A percentile compares a stretch with the other conserved stretches of the same genome.
Conservation (phyloP, 2,113 vertebrate species). For the Nanorana parkeri region DNA sequence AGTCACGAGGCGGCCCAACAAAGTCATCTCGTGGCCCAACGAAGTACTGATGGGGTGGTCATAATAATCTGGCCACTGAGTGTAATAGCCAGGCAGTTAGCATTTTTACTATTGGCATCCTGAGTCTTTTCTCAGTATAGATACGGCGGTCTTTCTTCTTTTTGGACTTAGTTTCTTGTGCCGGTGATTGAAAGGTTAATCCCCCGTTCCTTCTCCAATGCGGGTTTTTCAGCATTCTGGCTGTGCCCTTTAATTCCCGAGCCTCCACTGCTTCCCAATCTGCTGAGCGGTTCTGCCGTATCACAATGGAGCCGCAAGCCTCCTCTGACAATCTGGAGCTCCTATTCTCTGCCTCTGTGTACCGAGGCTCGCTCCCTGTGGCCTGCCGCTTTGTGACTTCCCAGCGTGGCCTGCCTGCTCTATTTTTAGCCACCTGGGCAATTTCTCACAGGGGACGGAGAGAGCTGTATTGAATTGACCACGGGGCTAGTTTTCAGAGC, state of each 20-base stretch:
- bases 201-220: neutral
- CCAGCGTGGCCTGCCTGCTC: slow-evolving; percentile 1
- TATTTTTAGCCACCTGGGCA: slow-evolving; percentile 40
- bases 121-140: too few species aligned
- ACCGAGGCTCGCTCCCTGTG: slow-evolving; percentile 11
- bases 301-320: slow-evolving; percentile 42
- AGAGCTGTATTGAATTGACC: slow-evolving; percentile 30
- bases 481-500: slow-evolving; percentile 11
- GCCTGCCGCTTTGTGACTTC: slow-evolving; percentile 40
- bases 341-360: slow-evolving; percentile 19
- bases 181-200: slow-evolving; percentile 18
- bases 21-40: too few species aligned
- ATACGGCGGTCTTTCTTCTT: too few species aligned
- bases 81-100: too few species aligned
- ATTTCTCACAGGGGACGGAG: slow-evolving; percentile 15
- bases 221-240: neutral
- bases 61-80: too few species aligned
- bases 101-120: too few species aligned
- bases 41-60: too few species aligned
- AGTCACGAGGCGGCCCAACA: too few species aligned
- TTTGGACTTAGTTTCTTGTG: too few species aligned
- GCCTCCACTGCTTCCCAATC: slow-evolving; percentile 45
- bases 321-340: neutral
- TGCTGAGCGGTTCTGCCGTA: slow-evolving; percentile 29
- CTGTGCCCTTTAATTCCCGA: slow-evolving; percentile 42